Base-by-base conservation (phyloP, 2,888 invertebrate species). In the Gasteruption jaculator region DNA sequence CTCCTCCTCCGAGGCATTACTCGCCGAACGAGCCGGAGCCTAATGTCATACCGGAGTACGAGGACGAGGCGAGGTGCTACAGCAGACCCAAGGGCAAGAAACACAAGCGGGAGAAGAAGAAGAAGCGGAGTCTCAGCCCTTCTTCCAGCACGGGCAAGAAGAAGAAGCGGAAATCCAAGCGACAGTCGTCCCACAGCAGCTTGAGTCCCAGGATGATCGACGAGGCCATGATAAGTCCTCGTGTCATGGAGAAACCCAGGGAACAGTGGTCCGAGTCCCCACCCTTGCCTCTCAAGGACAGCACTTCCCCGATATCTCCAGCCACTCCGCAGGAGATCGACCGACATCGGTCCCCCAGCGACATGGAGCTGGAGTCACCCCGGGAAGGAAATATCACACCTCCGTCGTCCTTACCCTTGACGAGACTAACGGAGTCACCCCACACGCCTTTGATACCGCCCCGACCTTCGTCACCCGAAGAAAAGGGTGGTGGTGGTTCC, bases 51-150 rank as follows among this genome's bases (percentile, higher is more conserved):
- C 58, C 65, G 5, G 68, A 66, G 11, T 66, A 60, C 26, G 53
- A 50, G 1, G 64, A 63, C 24, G 62, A 64, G 4, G 37, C 60
- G 0, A 55, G 66, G 6, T 58, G 67, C 5, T 65, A 63, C 21
- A 46, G 61, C 0, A 59, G 65, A 22, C 54, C 66, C 37, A 73
- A 71, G 52, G 72, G 72, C 48, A 72, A 71, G 49, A 72, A 70
- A 43, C 71, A 71, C 52, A 75, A 83, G 68, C 83, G 83, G 57
- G 84, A 86, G 31, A 86, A 86, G 61, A 82, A 84, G 66, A 85
- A 83, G 68, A 86, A 86, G 65, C 73, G 73, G 49, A 74, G 76
- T 41, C 68, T 74, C 45, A 67, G 65, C 21, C 70, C 71, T 3
- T 58, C 61, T 10, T 60, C 67, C 4, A 83, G 84, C 50, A 76